Evolutionary conservation across 2,797 vertebrate species (phyloP), one percentile per base, ranked within the genome.

Genomic region (Gymnothorax reevesii): DNA sequence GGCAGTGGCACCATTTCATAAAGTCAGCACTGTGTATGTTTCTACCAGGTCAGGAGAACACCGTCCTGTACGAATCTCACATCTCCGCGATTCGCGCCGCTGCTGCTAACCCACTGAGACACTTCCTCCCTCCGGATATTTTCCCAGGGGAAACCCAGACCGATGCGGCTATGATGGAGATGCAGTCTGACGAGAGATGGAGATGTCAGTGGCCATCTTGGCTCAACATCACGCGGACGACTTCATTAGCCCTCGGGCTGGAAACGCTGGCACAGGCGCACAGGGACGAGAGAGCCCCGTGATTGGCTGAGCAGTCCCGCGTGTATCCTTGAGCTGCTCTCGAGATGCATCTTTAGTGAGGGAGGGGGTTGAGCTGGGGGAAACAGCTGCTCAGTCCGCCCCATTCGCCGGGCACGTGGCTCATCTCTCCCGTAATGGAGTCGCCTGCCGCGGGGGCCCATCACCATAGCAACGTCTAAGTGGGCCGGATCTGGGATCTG

Each of bases 401-500:
- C 49, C 49, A 79, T 54, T 79, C 9, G 42, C 42, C 15, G 17
- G 7, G 75, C 75, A 79, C 17, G 75, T 79, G 75, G 17, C 75
- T 79, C 33, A 42, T 42, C 33, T 42, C 49, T 54, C 22, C 75
- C 2, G 75, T 79, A 79, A 79, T 79, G 75, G 75, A 79, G 49
- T 79, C 75, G 15, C 42, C 15, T 25, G 75, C 75, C 42, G 49
- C 42, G 49, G 75, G 75, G 75, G 75, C 4, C 17, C 1, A 79
- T 79, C 75, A 15, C 4, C 75, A 79, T 79, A 20, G 75, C 75
- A 79, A 79, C 75, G 5, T 7, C 49, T 79, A 54, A 79, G 75
- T 79, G 75, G 75, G 75, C 25, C 49, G 27, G 75, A 79, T 15
- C 49, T 52, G 33, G 27, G 75, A 79, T 15, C 49, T 52, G 33